Conservation (phyloP, 2,113 vertebrate species). For the Heptranchias perlo region DNA sequence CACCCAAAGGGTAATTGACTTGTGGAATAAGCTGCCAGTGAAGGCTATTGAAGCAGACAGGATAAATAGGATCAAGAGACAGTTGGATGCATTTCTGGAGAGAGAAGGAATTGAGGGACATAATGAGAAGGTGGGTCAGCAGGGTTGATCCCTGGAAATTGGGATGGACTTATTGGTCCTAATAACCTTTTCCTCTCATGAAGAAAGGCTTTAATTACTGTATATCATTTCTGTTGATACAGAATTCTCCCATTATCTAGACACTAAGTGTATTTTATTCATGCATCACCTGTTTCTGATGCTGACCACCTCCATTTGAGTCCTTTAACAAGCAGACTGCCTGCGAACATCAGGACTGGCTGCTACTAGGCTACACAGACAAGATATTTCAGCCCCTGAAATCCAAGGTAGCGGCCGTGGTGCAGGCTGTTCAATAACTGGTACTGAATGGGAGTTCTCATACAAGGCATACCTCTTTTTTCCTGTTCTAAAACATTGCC, state of each 20-base stretch:
- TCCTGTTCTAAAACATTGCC: not conserved
- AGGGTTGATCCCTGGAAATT: not conserved
- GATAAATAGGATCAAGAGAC: not conserved
- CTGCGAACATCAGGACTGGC: too few species aligned
- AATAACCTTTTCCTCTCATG: not conserved
- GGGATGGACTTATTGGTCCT: not conserved
- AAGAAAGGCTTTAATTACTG: not conserved
- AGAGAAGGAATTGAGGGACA: not conserved
- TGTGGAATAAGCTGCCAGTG: not conserved
- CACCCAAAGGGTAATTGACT: not conserved
- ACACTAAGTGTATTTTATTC: not conserved
- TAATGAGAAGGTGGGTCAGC: not conserved
- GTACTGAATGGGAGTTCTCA: not conserved
- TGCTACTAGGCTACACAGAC: not conserved
- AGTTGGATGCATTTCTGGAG: not conserved
- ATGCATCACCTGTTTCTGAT: not conserved
- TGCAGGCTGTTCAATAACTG: not conserved
- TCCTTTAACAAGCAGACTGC: not conserved
- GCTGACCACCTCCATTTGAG: not conserved
- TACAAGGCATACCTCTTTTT: not conserved
- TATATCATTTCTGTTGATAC: not conserved
- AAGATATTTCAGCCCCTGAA: not conserved
- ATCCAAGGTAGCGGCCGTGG: not conserved
- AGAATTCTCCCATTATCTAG: not conserved
- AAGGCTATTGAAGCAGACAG: not conserved